A percentile compares a stretch with the other conserved stretches of the same genome.
phyloP scores from a whole-genome alignment of 2,888 invertebrate species.

The Syrista parreyssii region DNA sequence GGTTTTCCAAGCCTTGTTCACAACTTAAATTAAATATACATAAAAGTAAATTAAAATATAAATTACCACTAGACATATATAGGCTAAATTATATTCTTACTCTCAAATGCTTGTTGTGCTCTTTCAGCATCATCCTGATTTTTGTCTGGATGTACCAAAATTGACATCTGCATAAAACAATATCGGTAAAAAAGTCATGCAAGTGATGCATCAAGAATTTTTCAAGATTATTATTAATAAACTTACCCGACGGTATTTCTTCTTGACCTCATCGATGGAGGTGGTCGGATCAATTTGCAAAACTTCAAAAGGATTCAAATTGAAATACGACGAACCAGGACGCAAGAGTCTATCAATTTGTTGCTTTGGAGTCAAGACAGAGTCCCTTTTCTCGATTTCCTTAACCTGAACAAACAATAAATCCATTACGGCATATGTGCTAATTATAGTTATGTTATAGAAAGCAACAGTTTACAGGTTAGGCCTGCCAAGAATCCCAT shows the following conservation, averaged over 20 bases:
- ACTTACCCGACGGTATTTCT: constrained; percentile 87
- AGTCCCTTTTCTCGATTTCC: constrained; percentile 97
- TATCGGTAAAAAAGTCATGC: constrained; percentile 11
- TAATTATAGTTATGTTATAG: constrained; percentile 23
- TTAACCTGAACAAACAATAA: constrained; percentile 80
- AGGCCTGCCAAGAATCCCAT: constrained; percentile 12
- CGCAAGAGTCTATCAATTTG: constrained; percentile 96
- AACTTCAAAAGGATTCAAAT: constrained; percentile 96
- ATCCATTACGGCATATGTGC: neutral
- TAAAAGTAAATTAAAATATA: neutral
- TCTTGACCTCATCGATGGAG: constrained; percentile 92
- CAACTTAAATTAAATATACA: constrained; percentile 69
- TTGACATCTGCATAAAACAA: constrained; percentile 76
- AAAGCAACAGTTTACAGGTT: constrained; percentile 29
- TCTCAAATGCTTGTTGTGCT: constrained; percentile 93
- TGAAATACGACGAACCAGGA: constrained; percentile 98
- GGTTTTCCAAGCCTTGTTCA: constrained; percentile 95
- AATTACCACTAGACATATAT: neutral
- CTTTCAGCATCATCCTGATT: constrained; percentile 96
- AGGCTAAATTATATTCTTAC: constrained; percentile 47
- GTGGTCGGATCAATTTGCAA: constrained; percentile 92
- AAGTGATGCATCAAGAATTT: neutral
- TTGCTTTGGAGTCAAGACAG: constrained; percentile 94
- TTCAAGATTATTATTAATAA: constrained; percentile 4
- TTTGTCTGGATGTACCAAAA: constrained; percentile 99